Conservation (phyloP, 2,113 vertebrate genomes). For the Eolophus roseicapilla region DNA sequence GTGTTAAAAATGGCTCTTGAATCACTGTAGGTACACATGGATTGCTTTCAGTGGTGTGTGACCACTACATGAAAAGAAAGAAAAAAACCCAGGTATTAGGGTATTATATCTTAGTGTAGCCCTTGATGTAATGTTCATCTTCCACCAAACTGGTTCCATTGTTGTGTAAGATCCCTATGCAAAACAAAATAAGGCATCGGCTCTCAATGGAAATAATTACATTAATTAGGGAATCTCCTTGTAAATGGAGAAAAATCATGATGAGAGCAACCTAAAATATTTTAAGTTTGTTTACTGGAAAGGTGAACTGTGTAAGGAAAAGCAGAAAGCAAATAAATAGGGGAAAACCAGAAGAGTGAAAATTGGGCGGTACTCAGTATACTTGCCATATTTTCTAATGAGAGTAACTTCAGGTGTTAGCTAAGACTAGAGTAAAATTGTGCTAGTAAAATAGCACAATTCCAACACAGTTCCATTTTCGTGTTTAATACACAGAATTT, state of each 20-base stretch:
- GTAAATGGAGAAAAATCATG: background rate
- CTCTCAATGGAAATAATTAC: background rate
- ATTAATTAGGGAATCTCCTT: background rate
- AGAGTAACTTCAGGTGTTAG: background rate
- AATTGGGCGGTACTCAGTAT: background rate
- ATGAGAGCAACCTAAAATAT: background rate
- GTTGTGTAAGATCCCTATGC: background rate
- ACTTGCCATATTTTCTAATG: background rate
- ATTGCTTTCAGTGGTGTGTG: background rate
- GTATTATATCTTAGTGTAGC: background rate
- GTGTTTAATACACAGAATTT: background rate
- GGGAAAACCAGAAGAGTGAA: background rate
- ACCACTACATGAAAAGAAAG: background rate
- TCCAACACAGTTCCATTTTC: background rate
- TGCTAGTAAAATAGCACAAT: background rate
- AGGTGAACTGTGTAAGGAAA: background rate
- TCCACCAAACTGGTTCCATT: background rate
- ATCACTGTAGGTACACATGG: background rate
- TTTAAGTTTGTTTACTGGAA: background rate
- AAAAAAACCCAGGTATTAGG: fast-evolving
- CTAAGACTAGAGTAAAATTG: background rate
- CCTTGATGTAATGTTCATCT: background rate
- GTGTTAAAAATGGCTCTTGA: background rate
- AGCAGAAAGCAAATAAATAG: background rate
- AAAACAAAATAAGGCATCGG: background rate